Percentiles rank a stretch among this genome's conserved stretches.
phyloP scores from a whole-genome alignment of 2,797 vertebrate species.

The Otolemur crassicaudatus region DNA sequence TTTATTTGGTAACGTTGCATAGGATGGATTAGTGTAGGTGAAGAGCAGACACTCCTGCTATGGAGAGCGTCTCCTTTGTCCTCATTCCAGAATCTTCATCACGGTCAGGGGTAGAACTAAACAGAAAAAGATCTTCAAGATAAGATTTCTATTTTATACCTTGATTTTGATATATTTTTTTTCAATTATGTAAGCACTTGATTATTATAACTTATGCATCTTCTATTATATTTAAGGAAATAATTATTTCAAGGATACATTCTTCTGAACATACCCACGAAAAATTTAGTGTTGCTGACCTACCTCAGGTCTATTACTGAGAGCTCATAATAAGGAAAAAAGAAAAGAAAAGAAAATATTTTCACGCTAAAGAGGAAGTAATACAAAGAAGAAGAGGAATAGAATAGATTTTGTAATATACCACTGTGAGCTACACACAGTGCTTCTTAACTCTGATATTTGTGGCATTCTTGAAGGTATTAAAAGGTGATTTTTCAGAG shows the following conservation, averaged over 20 bases:
- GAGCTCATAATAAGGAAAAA: constrained; percentile 27
- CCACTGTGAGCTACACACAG: background rate
- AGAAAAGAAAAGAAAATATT: constrained; percentile 11
- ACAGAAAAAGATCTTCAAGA: background rate
- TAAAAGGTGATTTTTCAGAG: constrained; percentile 23
- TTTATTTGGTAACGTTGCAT: constrained; percentile 19
- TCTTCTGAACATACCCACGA: background rate
- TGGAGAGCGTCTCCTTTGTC: constrained; percentile 37
- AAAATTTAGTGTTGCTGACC: background rate
- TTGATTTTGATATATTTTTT: constrained; percentile 33
- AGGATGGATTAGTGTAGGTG: background rate
- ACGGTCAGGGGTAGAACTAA: constrained; percentile 55
- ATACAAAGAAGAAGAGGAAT: background rate
- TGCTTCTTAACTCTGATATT: constrained; percentile 2
- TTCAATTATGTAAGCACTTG: background rate
- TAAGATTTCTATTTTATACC: constrained; percentile 18
- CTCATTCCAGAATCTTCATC: constrained; percentile 37
- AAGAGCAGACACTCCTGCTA: background rate
- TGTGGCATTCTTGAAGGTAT: background rate
- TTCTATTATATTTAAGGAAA: constrained; percentile 52
- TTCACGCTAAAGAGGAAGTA: background rate
- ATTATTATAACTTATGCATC: background rate
- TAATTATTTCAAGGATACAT: constrained; percentile 24
- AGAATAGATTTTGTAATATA: constrained; percentile 15
- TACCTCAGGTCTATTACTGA: constrained; percentile 27